Conservation (phyloP, 2,888 invertebrate genomes). For the Conchocele bisecta region DNA sequence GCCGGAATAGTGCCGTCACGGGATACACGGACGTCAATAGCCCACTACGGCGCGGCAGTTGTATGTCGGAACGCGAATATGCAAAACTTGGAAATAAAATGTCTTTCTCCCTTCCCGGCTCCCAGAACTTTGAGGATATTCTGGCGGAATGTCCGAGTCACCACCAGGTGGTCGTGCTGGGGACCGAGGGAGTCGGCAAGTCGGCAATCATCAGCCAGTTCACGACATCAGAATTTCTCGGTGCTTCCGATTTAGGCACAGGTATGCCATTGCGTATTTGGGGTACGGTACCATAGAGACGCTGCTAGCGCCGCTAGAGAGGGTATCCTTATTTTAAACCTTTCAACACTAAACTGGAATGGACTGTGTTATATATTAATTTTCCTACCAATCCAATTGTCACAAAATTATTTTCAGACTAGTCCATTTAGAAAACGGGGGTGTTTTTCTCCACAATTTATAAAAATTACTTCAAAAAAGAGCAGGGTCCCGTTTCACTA, state of each 20-base stretch:
- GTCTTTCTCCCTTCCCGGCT: conserved; percentile 30
- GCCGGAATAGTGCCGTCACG: conserved; percentile 27
- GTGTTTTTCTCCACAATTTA: too few species aligned
- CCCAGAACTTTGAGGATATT: conserved; percentile 53
- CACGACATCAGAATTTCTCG: conserved; percentile 86
- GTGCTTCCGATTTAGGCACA: conserved; percentile 49
- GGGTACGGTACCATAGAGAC: too few species aligned
- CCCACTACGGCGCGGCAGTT: conserved; percentile 44
- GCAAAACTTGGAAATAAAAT: conserved; percentile 30
- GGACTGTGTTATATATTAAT: too few species aligned
- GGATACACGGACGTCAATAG: conserved; percentile 37
- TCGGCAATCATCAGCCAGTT: conserved; percentile 88
- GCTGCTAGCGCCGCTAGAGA: too few species aligned
- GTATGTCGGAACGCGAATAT: conserved; percentile 48
- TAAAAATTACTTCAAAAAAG: too few species aligned
- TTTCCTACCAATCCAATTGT: too few species aligned
- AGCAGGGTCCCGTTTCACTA: too few species aligned
- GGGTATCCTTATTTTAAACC: too few species aligned
- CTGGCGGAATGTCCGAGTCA: conserved; percentile 65
- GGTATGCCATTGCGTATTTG: too few species aligned
- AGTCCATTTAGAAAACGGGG: too few species aligned
- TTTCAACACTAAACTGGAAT: too few species aligned
- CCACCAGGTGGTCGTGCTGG: conserved; percentile 87
- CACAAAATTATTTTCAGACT: too few species aligned
- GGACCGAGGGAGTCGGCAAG: conserved; percentile 88